Conservation (phyloP, 2,888 invertebrate genomes). For the Drosophila peninsularis region DNA sequence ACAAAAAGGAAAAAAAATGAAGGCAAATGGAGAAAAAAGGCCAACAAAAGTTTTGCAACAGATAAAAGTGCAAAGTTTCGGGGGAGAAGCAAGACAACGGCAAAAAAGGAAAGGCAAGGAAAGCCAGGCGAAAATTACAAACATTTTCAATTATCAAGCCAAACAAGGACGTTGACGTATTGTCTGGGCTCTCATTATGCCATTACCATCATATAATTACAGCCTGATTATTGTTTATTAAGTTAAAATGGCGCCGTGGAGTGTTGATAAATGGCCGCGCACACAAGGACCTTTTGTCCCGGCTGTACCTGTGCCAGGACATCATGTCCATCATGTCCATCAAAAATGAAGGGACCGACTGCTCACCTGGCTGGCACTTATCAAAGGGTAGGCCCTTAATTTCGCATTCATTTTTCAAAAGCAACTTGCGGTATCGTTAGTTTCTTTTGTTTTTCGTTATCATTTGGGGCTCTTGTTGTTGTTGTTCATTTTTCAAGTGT, state of each 20-base stretch:
- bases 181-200: conserved; percentile 70
- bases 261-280: conserved; percentile 62
- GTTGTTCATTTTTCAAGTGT: conserved; percentile 62
- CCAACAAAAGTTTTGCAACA: conserved; percentile 71
- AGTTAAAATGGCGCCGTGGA: conserved; percentile 61
- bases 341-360: conserved; percentile 32
- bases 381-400: conserved; percentile 54
- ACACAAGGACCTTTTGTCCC: conserved; percentile 36
- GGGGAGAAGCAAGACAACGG: conserved; percentile 37
- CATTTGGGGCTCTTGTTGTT: neutral
- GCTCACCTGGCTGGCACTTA: conserved; percentile 53
- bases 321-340: conserved; percentile 27
- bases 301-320: conserved; percentile 49
- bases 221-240: conserved; percentile 77
- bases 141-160: conserved; percentile 77
- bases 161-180: conserved; percentile 69
- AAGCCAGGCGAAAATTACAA: conserved; percentile 69
- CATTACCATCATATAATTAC: conserved; percentile 74
- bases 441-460: conserved; percentile 24
- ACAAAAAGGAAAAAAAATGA: conserved; percentile 12
- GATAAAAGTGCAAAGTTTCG: conserved; percentile 76
- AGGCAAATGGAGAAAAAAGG: conserved; percentile 46
- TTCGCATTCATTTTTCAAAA: conserved; percentile 53
- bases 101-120: conserved; percentile 29
- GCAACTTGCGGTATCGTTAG: conserved; percentile 46